phyloP scores from a whole-genome alignment of 2,797 vertebrate species.

The Gadopsis bispinosus region DNA sequence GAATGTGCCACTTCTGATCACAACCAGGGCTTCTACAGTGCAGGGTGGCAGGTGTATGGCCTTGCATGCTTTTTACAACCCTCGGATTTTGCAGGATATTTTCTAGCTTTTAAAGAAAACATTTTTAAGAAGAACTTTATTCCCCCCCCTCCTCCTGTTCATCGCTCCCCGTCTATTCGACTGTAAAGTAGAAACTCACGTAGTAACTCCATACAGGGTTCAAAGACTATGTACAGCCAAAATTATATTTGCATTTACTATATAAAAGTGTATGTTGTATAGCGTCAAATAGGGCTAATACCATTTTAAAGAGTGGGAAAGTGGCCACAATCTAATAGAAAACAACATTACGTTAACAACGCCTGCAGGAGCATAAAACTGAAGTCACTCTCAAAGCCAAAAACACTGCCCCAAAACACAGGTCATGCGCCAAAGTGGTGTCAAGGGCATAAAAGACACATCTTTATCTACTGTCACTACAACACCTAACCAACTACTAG shows the following conservation, averaged over 20 bases:
- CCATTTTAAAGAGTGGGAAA: constrained; percentile 60
- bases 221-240: constrained; percentile 61
- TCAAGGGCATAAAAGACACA: constrained; percentile 56
- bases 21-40: constrained; percentile 71
- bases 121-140: constrained; percentile 52
- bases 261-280: constrained; percentile 48
- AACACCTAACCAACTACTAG: constrained; percentile 25
- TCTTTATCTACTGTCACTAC: constrained; percentile 40
- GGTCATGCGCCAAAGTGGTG: constrained; percentile 68
- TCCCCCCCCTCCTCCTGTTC: constrained; percentile 2
- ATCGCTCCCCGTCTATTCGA: constrained; percentile 38
- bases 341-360: constrained; percentile 39
- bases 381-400: constrained; percentile 68
- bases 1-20: constrained; percentile 69
- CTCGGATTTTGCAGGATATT: constrained; percentile 63
- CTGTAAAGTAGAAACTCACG: constrained; percentile 43
- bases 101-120: constrained; percentile 74
- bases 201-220: constrained; percentile 43
- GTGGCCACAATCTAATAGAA: constrained; percentile 57
- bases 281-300: constrained; percentile 75
- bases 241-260: constrained; percentile 59
- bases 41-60: constrained; percentile 65
- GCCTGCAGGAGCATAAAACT: constrained; percentile 41
- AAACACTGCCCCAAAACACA: constrained; percentile 65
- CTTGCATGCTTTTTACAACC: constrained; percentile 75